Conservation (phyloP, 1,140 invertebrate species). For the Musca vetustissima region DNA sequence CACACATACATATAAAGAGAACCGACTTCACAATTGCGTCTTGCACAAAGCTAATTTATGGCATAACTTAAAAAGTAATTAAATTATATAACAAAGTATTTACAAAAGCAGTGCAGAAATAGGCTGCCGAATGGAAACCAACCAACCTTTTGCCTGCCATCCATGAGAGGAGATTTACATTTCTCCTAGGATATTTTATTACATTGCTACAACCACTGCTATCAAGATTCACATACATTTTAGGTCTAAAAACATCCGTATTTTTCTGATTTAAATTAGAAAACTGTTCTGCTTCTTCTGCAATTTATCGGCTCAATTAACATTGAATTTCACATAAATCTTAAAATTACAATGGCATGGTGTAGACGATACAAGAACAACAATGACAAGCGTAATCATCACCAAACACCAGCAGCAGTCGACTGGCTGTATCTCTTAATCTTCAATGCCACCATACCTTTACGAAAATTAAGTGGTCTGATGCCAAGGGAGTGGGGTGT, state of each 20-base stretch:
- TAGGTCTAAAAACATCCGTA: too few relatives aligned
- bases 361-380: background rate
- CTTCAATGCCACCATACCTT: too few relatives aligned
- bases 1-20: background rate
- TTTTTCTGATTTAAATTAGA: too few relatives aligned
- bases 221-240: too few relatives aligned
- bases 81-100: slow-evolving; percentile 12
- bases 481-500: background rate
- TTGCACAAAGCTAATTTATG: slow-evolving; percentile 12
- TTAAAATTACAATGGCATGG: background rate
- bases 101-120: too few relatives aligned
- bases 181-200: too few relatives aligned
- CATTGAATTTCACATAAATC: slow-evolving; percentile 22
- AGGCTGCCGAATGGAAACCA: too few relatives aligned
- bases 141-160: too few relatives aligned
- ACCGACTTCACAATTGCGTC: background rate
- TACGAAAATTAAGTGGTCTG: background rate
- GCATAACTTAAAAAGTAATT: slow-evolving; percentile 21
- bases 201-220: too few relatives aligned
- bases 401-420: background rate
- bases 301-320: slow-evolving; percentile 22
- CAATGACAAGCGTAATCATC: background rate
- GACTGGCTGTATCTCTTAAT: too few relatives aligned
- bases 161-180: too few relatives aligned
- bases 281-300: too few relatives aligned